Evolutionary conservation across 1,140 invertebrate species (phyloP), one percentile per base, ranked within the genome.

Genomic region (Ooceraea biroi): DNA sequence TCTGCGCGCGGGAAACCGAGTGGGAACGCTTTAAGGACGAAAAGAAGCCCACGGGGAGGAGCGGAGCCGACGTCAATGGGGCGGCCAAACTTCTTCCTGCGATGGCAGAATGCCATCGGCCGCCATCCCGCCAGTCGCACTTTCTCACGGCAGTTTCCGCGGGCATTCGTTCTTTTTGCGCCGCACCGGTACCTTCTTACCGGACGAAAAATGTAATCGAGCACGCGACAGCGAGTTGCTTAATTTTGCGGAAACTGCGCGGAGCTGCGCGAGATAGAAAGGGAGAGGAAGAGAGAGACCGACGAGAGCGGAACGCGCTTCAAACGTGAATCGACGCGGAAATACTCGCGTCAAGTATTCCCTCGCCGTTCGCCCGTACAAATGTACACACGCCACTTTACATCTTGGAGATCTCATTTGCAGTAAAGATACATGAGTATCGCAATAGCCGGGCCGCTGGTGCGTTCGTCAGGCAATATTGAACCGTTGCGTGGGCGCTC

Each of bases 51-150:
- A 27, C 41, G 52, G 74, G 66, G 82, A 57, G 30, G 73, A 72
- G 84, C 58, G 11, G 19, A 25, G 60, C 72, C 74, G 85, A 77
- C 82, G 85, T 87, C 85, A 77, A 86, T 78, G 72, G 84, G 58
- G 61, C 80, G 48, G 72, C 58, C 52, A 57, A 86, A 63, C 72
- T 84, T 76, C 74, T 77, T 73, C 30, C 19, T 36, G 3, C 58
- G 41, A 84, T 87, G 63, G 30, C 85, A 46, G 41, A 19, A 30
- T 72, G 84, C 71, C 78, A 36, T 50, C 78, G 41, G 50, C 50
- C 63, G 14, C 7, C 36, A 61, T 82, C 71, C 46, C 52, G 48
- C 27, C 69, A 69, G 63, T 55, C 17, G 19, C 41, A 1, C 50
- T 57, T 41, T 58, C 76, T 69, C 65, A 69, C 65, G 17, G 27